Evolutionary conservation across 2,888 invertebrate genomes (phyloP), one percentile per base, ranked within the genome.

Genomic region (Sminthurinus aureus): DNA sequence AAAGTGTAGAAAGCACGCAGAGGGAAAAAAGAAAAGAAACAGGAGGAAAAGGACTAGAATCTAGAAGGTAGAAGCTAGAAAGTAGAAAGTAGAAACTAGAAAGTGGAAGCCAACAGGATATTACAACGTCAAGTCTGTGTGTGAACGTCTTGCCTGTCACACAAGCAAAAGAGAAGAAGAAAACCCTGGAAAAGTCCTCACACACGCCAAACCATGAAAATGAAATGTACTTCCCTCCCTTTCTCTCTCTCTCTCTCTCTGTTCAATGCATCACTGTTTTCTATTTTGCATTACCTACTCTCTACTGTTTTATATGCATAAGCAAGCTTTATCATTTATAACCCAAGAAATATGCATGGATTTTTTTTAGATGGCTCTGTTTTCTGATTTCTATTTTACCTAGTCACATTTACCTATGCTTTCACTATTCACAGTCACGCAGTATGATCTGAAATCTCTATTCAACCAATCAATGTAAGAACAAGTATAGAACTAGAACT

Each of bases 91-190:
- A n/a, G 71, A 13, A 20, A 64, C 12, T 38, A 38, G 4, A 22
- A 22, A 71, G 50, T 50, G 50, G 69, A 75, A n/a, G 73, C 75
- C 75, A 51, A 51, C 75, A 38, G 75, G 75, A 75, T 75, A 75
- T 75, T 75, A 75, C 75, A 75, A 75, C 75, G 75, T 75, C 75
- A 74, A 74, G 73, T 74, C 73, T 38, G 38, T 38, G 38, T 74
- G 38, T 50, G 50, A 75, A 71, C 9, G 20, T 71, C 71, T 26
- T 22, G n/a, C 71, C 24, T 71, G 71, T 71, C 71, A 71, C 22
- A 22, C 22, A 26, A 20, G 24, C 20, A 26, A 0, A 26, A 26
- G 24, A 26, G 13, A 71, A 71, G 24, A 71, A 71, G 22, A 67
- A n/a, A 67, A 67, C 38, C 38, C 38, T 38, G 38, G 38, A 38